Conservation (phyloP, 2,888 invertebrate genomes). For the Volucella bombylans region DNA sequence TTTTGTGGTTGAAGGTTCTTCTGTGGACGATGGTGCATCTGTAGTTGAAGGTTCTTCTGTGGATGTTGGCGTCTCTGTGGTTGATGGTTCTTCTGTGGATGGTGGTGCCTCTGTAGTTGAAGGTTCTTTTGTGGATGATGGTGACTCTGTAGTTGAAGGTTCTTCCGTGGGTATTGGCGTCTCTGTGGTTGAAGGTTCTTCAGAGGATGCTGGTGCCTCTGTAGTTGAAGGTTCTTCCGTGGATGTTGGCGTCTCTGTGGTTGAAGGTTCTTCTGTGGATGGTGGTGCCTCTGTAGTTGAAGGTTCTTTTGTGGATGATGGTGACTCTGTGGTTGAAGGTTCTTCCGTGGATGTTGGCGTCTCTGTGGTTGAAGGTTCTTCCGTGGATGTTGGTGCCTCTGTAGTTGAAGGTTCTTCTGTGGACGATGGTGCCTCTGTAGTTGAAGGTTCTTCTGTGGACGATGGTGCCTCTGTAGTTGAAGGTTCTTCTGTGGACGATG, state of each 20-base stretch:
- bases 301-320: conserved; percentile 33
- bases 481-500: conserved; percentile 14
- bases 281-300: conserved; percentile 18
- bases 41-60: conserved; percentile 57
- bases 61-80: not conserved
- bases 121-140: conserved; percentile 10
- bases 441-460: not conserved
- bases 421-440: conserved; percentile 1
- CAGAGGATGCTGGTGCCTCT: not conserved
- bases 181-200: not conserved
- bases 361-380: conserved; percentile 53
- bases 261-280: conserved; percentile 19
- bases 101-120: not conserved
- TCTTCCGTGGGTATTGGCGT: not conserved
- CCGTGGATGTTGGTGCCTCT: not conserved
- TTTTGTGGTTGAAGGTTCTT: conserved; percentile 1
- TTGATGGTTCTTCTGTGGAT: conserved; percentile 13
- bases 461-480: conserved; percentile 5
- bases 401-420: conserved; percentile 9
- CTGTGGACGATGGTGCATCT: conserved; percentile 13
- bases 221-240: conserved; percentile 50
- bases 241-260: conserved; percentile 1
- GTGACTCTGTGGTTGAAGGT: not conserved
- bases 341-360: conserved; percentile 39
- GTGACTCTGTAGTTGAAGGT: not conserved